A percentile compares a stretch with the other conserved stretches of the same genome.
Evolutionary conservation across 2,888 invertebrate genomes (phyloP).

Genomic region (Monochamus alternatus): DNA sequence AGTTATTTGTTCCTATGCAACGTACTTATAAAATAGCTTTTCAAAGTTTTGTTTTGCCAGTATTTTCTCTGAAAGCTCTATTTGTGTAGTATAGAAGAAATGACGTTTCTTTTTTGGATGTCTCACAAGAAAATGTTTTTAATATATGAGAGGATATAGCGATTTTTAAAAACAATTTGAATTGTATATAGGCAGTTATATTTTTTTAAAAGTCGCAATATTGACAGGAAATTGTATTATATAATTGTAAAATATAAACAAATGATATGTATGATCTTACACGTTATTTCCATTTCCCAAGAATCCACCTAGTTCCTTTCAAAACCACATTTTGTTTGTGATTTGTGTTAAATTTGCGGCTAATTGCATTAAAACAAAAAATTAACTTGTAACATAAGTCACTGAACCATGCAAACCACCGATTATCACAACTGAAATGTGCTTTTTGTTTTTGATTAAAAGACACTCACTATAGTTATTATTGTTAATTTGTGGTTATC

Average conservation of each 20-base stretch:
- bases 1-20: constrained; percentile 60
- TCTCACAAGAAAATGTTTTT: constrained; percentile 59
- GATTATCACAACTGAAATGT: no score
- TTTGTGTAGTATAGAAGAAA: constrained; percentile 55
- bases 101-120: constrained; percentile 58
- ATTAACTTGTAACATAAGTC: no score
- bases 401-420: no score
- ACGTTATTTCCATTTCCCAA: constrained; percentile 29
- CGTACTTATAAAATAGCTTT: constrained; percentile 62
- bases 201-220: constrained; percentile 57
- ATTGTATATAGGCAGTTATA: constrained; percentile 53
- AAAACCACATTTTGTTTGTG: no score
- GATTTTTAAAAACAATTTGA: constrained; percentile 58
- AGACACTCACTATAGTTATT: no score
- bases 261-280: constrained; percentile 60
- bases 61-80: constrained; percentile 63
- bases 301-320: neutral
- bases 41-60: constrained; percentile 61
- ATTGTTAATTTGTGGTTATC: no score
- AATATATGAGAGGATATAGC: constrained; percentile 53
- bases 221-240: constrained; percentile 64
- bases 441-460: no score
- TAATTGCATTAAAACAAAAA: no score
- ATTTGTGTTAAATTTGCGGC: no score
- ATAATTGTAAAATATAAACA: constrained; percentile 70